These are phyloP conservation scores for Myiozetetes cayanensis DNA, from an alignment of 2,113 vertebrate species.

Conservation along the genomic window DNA sequence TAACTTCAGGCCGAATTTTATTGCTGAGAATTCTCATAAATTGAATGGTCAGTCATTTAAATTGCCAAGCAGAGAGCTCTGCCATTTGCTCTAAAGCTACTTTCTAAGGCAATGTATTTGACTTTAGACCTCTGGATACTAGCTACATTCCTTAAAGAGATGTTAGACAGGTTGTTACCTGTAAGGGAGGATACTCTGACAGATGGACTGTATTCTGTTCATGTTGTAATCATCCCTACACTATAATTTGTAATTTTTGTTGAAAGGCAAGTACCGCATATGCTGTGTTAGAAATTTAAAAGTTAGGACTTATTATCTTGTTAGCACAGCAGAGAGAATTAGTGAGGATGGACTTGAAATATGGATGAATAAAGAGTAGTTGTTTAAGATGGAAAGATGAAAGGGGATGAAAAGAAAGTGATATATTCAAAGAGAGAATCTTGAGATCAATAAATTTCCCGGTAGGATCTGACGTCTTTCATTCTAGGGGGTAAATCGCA, in stretches of 20 bases:
- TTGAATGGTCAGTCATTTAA: constrained; percentile 88
- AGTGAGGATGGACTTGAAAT: constrained; percentile 16
- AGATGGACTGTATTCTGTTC: constrained; percentile 10
- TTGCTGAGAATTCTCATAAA: constrained; percentile 83
- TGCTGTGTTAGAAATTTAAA: constrained; percentile 1
- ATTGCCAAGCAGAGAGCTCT: constrained; percentile 78
- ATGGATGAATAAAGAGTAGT: not conserved
- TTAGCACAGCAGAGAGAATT: not conserved
- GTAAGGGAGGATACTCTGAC: constrained; percentile 61
- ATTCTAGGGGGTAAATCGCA: not conserved
- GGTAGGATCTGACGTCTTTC: not conserved
- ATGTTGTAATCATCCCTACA: constrained; percentile 56
- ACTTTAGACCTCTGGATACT: constrained; percentile 77
- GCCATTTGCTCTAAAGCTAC: constrained; percentile 67
- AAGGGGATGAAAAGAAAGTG: not conserved
- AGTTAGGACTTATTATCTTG: not conserved
- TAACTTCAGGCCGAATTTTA: constrained; percentile 88
- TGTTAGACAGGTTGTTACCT: constrained; percentile 71
- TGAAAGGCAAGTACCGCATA: constrained; percentile 11
- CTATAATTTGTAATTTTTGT: constrained; percentile 59
- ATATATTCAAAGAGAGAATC: not conserved
- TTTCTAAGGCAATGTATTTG: constrained; percentile 75
- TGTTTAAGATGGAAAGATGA: constrained; percentile 34
- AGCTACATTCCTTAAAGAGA: constrained; percentile 73
- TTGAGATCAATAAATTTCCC: constrained; percentile 6